Base-by-base conservation (phyloP, 2,113 vertebrate genomes). In the Cinclus cinclus region DNA sequence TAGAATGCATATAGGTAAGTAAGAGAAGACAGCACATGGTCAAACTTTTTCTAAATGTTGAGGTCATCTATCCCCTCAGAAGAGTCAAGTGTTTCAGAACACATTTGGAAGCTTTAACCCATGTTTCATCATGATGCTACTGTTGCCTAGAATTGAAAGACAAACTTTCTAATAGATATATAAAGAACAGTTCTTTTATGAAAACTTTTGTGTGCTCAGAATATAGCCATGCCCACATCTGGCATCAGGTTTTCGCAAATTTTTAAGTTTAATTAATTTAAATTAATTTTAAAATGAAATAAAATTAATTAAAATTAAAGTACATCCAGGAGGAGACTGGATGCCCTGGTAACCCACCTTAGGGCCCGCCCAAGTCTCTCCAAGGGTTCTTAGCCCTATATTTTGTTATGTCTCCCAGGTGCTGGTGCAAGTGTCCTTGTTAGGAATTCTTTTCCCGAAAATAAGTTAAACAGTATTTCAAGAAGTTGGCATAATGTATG, bases 121-220 rank as follows among this genome's bases (percentile, higher is more conserved):
- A 10, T 9, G 1, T 27, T 74, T 81, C 21, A 25, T 24, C 7
- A 22, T 19, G 10, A 30, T 46, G 7, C 24, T 75, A 3, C 20
- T 20, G 33, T 59, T 52, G 62, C 22, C 21, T 44, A 60, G 18
- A 60, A 59, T 4, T 52, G 33, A 52, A 77, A 86, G 37, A 33
- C 11, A 77, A 68, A 11, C 22, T 16, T 52, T 68, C 37, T 7
- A 7, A 59, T 50, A 0, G 0, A 5, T 27, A 27, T 35, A 31
- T 12, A 22, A 68, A 52, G 17, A 44, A 3, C 7, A 44, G 11
- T 31, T 42, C 7, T 42, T 50, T 9, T 25, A 24, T 22, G 31
- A 67, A 50, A 50, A n/a, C 16, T 50, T 41, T 31, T 2, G 14
- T 8, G 25, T 0, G 2, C 44, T 50, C 25, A 58, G 17, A 76